Base-by-base conservation (phyloP, 1,140 invertebrate genomes). In the Triops longicaudatus region DNA sequence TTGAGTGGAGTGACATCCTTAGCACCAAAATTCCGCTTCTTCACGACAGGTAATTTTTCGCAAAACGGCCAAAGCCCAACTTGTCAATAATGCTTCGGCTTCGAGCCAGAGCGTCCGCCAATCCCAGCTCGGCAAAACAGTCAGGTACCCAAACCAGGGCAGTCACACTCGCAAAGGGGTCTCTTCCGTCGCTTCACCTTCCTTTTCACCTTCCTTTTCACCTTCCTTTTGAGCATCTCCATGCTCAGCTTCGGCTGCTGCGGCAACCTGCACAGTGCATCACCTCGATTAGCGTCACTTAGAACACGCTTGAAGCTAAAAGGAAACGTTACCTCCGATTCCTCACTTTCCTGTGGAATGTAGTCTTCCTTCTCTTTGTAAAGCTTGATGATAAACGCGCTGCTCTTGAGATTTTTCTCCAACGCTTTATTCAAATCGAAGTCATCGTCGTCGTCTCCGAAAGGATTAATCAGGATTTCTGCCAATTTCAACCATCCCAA, bases 401-500 rank as follows among this genome's bases (percentile, higher is more conserved):
- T 77, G 50, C 72, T 44, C 73, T 41, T 12, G 43, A 43, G 42
- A 73, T 72, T 22, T 77, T 77, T 41, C 42, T 72, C 14, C 73
- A 77, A 27, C 73, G 76, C 12, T 22, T 17, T 63, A 26, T 73
- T 43, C 1, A 77, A 28, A 37, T 77, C 76, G n/a, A 77, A 77
- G 73, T 77, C 76, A n/a, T 77, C 76, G 10, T 77, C 76, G 41
- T 77, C 76, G 26, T 77, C 76, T n/a, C 76, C 76, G 41, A 77
- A 77, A 12, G 76, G 76, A 44, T 77, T 73, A 41, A 77, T 73
- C 6, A 73, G 41, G 22, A 77, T 73, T 44, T 77, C 76, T 5
- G 63, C 76, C 37, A 77, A 37, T 43, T 77, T 77, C 22, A 77
- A 37, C 76, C 76, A 77, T 31, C 72, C 73, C 22, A 77, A 43